Conservation (phyloP, 1,140 invertebrate species). For the Achroia grisella region DNA sequence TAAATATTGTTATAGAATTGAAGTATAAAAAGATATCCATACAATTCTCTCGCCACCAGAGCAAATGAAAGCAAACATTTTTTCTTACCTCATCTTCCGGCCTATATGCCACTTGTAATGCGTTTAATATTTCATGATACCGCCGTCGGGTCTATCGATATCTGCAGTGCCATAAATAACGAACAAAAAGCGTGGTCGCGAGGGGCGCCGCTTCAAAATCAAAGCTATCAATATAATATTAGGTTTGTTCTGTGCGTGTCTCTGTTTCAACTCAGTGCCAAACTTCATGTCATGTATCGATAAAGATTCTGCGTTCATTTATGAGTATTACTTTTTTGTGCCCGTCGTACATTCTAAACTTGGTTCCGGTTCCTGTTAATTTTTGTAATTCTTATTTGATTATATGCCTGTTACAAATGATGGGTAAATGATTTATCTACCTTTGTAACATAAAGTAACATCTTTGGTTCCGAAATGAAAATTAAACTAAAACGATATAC, state of each 20-base stretch:
- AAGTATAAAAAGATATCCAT: conserved; percentile 13
- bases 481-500: no score
- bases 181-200: conserved; percentile 50
- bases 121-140: conserved; percentile 72
- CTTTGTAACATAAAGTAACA: no score
- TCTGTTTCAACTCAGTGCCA: conserved; percentile 9
- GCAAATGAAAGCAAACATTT: conserved; percentile 55
- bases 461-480: no score
- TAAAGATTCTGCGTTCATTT: background rate
- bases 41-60: conserved; percentile 19
- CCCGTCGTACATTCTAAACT: no score
- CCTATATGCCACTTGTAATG: conserved; percentile 70
- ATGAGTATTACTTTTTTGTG: background rate
- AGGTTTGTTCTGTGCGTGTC: conserved; percentile 32
- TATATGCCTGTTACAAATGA: no score
- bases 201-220: conserved; percentile 40
- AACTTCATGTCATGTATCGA: background rate
- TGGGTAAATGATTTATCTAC: no score
- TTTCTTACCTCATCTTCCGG: conserved; percentile 64
- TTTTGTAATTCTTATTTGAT: no score
- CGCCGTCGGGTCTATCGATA: conserved; percentile 56
- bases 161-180: conserved; percentile 63
- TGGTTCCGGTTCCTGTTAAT: no score
- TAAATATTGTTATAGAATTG: background rate
- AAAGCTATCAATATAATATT: conserved; percentile 70